Base-by-base conservation (phyloP, 2,888 invertebrate genomes). In the Ennomos fuscantarius region DNA sequence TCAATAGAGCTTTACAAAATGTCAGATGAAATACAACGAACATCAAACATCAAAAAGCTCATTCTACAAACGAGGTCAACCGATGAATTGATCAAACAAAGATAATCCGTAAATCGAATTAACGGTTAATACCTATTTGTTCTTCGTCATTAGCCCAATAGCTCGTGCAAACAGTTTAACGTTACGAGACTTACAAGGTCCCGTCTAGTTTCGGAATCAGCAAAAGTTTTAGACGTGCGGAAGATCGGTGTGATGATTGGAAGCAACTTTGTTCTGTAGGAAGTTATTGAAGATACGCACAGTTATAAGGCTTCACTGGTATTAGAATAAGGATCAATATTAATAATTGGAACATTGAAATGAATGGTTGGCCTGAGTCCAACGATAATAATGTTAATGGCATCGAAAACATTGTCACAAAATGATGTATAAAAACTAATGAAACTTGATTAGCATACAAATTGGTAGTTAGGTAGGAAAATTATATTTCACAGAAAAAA, bases 51-150 rank as follows among this genome's bases (percentile, higher is more conserved):
- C 39, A 47, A 47, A 48, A 48, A 48, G 40, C 48, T 39, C 8
- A 31, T 34, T 13, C 40, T 9, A 40, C 48, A 42, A 43, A 37
- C 42, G 45, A 47, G 34, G 33, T 32, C 56, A 40, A 67, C 63
- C 62, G 56, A 67, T 50, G 50, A 53, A 58, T 67, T 56, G 67
- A 65, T 65, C 65, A 65, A 67, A 67, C 63, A 67, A 44, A 46
- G 62, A 49, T 58, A 53, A 63, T 60, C 62, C 60, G 60, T 58
- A 60, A 62, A 56, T 50, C 58, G 50, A 60, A 63, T 60, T 63
- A 62, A 62, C 65, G 52, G 64, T 60, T 61, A 48, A 49, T 33
- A 15, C 49, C 24, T 50, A 49, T 54, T 59, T 53, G 58, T 48
- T 60, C 60, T 59, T 51, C 47, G 56, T 59, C 59, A 64, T 65